These are phyloP conservation scores for Eunapius fragilis DNA, from an alignment of 37 sponge, comb jelly and placozoan species.

Conservation along the genomic window DNA sequence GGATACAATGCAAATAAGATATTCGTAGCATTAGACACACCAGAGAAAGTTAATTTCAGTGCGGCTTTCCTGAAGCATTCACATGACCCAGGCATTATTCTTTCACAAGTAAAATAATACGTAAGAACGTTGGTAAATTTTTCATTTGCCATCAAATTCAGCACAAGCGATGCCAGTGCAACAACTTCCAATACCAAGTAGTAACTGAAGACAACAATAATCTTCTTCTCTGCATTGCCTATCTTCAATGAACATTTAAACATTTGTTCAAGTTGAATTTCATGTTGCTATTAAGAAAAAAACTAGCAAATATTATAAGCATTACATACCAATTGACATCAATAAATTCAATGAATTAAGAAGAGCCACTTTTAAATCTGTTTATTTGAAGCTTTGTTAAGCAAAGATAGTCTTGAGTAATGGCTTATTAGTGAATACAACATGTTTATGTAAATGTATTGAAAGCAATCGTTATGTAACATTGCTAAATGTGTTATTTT, in stretches of 20 bases:
- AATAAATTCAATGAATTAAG: neutral
- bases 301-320: too few relatives aligned
- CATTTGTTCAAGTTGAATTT: neutral
- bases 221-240: constrained; percentile 34
- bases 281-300: constrained; percentile 9
- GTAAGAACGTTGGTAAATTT: neutral
- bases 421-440: too few relatives aligned
- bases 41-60: neutral
- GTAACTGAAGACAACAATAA: constrained; percentile 37
- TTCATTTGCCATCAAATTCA: neutral
- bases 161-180: neutral
- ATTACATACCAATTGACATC: neutral
- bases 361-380: too few relatives aligned
- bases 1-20: constrained; percentile 21
- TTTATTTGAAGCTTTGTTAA: too few relatives aligned
- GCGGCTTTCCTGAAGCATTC: neutral
- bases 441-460: too few relatives aligned
- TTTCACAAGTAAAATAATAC: constrained; percentile 27
- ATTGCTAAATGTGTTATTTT: too few relatives aligned
- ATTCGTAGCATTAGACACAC: neutral
- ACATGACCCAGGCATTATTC: constrained; percentile 9
- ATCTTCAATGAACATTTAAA: constrained; percentile 3
- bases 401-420: too few relatives aligned
- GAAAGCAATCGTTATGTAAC: too few relatives aligned
- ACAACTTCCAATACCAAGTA: constrained; percentile 21